Percentiles rank a stretch among this genome's conserved stretches.
phyloP scores from a whole-genome alignment of 2,113 vertebrate genomes.

The Spilogale gracilis region DNA sequence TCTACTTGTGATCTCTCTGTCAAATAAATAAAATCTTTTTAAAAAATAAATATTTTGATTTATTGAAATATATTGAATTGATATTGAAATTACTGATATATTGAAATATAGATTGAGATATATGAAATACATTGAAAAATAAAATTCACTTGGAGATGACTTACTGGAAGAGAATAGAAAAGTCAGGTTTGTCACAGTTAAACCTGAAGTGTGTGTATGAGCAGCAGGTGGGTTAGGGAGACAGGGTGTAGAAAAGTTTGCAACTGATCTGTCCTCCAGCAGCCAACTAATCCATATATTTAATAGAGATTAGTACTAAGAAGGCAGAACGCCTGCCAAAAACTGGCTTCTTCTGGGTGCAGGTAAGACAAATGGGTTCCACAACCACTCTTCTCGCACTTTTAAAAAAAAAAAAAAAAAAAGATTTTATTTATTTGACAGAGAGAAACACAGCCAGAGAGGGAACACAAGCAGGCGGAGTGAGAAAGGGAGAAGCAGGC shows the following conservation, averaged over 20 bases:
- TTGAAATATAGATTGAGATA: too few relatives aligned
- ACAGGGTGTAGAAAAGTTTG: not conserved
- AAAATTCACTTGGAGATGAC: slow-evolving; percentile 49
- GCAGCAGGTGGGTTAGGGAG: not conserved
- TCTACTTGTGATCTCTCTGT: too few relatives aligned
- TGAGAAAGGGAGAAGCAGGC: too few relatives aligned
- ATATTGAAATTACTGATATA: too few relatives aligned
- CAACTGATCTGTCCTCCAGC: not conserved
- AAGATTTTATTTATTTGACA: too few relatives aligned
- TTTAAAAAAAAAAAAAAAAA: too few relatives aligned
- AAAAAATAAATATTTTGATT: too few relatives aligned
- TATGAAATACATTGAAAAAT: not conserved
- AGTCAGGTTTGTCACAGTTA: not conserved
- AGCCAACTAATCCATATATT: not conserved
- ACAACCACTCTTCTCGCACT: not conserved
- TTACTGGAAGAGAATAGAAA: not conserved
- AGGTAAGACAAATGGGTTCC: not conserved
- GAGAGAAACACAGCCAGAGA: too few relatives aligned
- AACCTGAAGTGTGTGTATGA: not conserved
- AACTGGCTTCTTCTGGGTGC: not conserved
- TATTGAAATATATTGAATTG: too few relatives aligned
- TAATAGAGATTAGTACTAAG: not conserved
- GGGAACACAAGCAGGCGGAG: too few relatives aligned
- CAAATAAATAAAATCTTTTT: too few relatives aligned
- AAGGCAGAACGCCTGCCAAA: not conserved